Evolutionary conservation across 2,797 vertebrate species (phyloP), one percentile per base, ranked within the genome.

Genomic region (Cercopithecus petaurista): DNA sequence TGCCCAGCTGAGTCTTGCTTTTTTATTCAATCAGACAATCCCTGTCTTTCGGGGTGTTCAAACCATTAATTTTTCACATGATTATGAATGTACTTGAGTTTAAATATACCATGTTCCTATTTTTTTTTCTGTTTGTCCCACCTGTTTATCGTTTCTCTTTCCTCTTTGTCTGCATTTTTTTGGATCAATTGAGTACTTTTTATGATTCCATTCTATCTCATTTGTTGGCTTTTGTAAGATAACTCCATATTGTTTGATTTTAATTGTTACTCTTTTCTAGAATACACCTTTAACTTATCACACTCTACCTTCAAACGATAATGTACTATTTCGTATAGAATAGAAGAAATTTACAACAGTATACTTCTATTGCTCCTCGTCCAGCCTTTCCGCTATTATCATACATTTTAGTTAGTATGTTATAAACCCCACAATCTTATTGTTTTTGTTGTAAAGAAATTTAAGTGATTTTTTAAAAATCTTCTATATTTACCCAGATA

Each of bases 111-210:
- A 19, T 5, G 17, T 48, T 36, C 19, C 57, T 39, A 0, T 24
- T 12, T 39, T 48, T n/a, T 75, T 39, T 77, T 28, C 88, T 46
- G 0, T 46, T n/a, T 28, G 33, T 73, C n/a, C 28, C n/a, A 0
- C 43, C 39, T 80, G 21, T 33, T 26, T 28, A 28, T 55, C 22
- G 13, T n/a, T 72, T 28, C 33, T 17, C 26, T 43, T 92, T 43
- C 30, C n/a, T 92, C 61, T 13, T 84, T 52, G 67, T 36, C 79
- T 55, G 57, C 86, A 86, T 75, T 80, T 55, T 90, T 95, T 81
- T 55, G 48, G 57, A 48, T 84, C 73, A n/a, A 1, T 21, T 61
- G 88, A 52, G 46, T 61, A 15, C 72, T 52, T 79, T 64, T 79
- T 64, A 46, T 41, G 1, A 55, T 39, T 85, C 33, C 26, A 28